phyloP scores from a whole-genome alignment of 2,888 invertebrate genomes.

The Thecocarcelia acutangulata region DNA sequence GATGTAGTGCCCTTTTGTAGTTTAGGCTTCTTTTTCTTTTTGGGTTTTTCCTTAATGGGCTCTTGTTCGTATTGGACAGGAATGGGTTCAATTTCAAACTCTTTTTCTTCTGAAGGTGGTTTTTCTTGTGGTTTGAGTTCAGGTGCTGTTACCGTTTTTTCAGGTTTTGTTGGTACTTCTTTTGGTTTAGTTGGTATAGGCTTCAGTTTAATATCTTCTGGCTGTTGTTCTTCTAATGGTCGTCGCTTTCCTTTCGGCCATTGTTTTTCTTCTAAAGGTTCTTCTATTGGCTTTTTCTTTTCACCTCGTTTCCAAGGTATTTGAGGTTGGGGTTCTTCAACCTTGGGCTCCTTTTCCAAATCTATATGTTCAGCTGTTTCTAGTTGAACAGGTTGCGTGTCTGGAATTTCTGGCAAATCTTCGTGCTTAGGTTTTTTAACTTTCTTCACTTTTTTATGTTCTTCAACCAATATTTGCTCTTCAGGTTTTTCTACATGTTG shows the following conservation, averaged over 20 bases:
- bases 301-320: slow-evolving; percentile 80
- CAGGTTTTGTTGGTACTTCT: slow-evolving; percentile 74
- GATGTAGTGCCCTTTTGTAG: slow-evolving; percentile 78
- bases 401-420: slow-evolving; percentile 78
- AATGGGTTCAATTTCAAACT: slow-evolving; percentile 74
- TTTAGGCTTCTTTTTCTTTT: slow-evolving; percentile 79
- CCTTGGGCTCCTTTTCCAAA: slow-evolving; percentile 75
- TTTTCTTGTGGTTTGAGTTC: slow-evolving; percentile 76
- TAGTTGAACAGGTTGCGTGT: slow-evolving; percentile 75
- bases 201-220: slow-evolving; percentile 80
- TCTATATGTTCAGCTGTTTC: slow-evolving; percentile 79
- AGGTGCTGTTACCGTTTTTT: slow-evolving; percentile 76
- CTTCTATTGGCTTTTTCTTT: slow-evolving; percentile 80
- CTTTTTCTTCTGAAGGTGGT: slow-evolving; percentile 75
- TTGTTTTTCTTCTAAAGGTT: slow-evolving; percentile 78
- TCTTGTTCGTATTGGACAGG: slow-evolving; percentile 78
- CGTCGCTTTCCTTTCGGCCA: slow-evolving; percentile 80
- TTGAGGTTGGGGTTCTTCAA: slow-evolving; percentile 75
- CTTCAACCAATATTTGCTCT: slow-evolving; percentile 75
- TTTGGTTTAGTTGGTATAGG: slow-evolving; percentile 79
- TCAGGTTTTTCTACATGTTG: slow-evolving; percentile 78
- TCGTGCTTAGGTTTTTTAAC: slow-evolving; percentile 77
- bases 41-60: slow-evolving; percentile 80
- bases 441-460: slow-evolving; percentile 76
- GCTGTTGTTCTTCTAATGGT: slow-evolving; percentile 81